Evolutionary conservation across 2,888 invertebrate genomes (phyloP).

Genomic region (Agriopis leucophaearia): DNA sequence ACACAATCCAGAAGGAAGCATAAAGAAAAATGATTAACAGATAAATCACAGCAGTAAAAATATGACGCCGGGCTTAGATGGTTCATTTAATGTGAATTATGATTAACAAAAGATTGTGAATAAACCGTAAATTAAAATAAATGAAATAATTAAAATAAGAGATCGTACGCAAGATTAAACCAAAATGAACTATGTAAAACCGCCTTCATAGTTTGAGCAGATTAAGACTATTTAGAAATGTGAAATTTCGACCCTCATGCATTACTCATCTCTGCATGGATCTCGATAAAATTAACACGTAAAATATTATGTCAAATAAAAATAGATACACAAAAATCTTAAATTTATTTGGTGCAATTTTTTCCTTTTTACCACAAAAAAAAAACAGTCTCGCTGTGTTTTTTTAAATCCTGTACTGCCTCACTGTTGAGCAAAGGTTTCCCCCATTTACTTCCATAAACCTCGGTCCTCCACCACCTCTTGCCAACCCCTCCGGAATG

Average conservation of each 20-base stretch:
- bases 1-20: constrained; percentile 54
- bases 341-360: too few relatives aligned
- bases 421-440: too few relatives aligned
- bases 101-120: background rate
- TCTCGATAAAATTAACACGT: constrained; percentile 24
- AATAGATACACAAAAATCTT: constrained; percentile 44
- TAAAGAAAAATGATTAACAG: constrained; percentile 47
- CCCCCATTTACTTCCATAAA: too few relatives aligned
- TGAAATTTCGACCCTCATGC: constrained; percentile 1
- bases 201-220: background rate
- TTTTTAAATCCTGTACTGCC: too few relatives aligned
- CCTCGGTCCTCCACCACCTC: too few relatives aligned
- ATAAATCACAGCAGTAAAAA: constrained; percentile 29
- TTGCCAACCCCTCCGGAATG: too few relatives aligned
- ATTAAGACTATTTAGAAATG: background rate
- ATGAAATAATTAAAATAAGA: background rate
- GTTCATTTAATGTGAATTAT: background rate
- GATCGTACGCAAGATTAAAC: background rate
- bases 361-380: too few relatives aligned
- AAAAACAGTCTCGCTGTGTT: too few relatives aligned
- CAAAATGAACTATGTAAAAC: background rate
- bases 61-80: background rate
- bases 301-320: background rate
- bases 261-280: constrained; percentile 6
- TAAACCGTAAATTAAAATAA: background rate